Base-by-base conservation (phyloP, 2,797 vertebrate species). In the Catostomus latipinnis region DNA sequence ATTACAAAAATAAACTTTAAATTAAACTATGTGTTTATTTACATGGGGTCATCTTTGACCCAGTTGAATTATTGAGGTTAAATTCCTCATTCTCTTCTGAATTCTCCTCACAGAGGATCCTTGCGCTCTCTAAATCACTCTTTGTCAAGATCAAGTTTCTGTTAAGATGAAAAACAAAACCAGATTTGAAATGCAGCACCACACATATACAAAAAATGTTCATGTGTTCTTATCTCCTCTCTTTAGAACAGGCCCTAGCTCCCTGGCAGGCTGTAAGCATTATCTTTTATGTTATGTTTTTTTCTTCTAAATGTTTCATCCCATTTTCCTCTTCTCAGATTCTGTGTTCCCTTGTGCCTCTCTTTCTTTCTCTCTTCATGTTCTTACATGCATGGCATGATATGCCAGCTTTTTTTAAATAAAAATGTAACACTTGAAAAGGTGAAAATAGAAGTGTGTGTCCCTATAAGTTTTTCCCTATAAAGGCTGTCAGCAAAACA, bases 341-440 rank as follows among this genome's bases (percentile, higher is more conserved):
- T 68, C 65, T 61, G 10, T 60, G 34, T 69, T 14, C 57, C 12
- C 52, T 14, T 6, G 1, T 53, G 43, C 13, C 67, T 57, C 34
- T 34, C 73, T 69, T 34, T 34, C 73, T 69, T 34, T 34, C 14
- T 63, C 66, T 79, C 62, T 46, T 72, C 62, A 13, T 46, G 58
- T 62, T 78, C 49, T 16, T 80, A 74, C 74, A 62, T 84, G 22
- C n/a, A 57, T 74, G 65, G 62, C 68, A 66, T 80, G 50, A 74
- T 82, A 69, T 65, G 62, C 34, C 69, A 48, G 70, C 58, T 62
- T 67, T 58, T 74, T 74, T 82, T 66, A 74, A 73, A 78, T 63
- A 67, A 78, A 73, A 65, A 50, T 63, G 58, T 71, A 70, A 73
- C 61, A 68, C 71, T 76, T 72, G 56, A 61, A 82, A 77, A 74